These are phyloP conservation scores for Omphaloscelis lunosa DNA, from an alignment of 2,888 invertebrate genomes.

Conservation along the genomic window DNA sequence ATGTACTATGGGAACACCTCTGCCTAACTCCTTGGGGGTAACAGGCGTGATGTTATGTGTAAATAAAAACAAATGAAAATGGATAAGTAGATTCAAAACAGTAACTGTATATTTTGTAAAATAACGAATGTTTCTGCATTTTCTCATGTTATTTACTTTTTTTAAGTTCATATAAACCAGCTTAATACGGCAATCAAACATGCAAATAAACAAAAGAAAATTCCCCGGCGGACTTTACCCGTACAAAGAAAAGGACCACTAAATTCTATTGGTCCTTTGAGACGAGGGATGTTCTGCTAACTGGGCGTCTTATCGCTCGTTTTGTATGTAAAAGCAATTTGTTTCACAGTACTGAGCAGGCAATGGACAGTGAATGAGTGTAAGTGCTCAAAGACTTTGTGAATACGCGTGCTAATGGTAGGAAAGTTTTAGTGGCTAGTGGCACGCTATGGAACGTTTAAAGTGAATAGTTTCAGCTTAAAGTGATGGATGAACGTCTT, in stretches of 20 bases:
- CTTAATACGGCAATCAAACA: slow-evolving; percentile 13
- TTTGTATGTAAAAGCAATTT: slow-evolving; percentile 45
- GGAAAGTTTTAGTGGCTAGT: slow-evolving; percentile 25
- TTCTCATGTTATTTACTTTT: background rate
- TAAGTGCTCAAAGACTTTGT: slow-evolving; percentile 14
- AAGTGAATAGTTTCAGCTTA: slow-evolving; percentile 11
- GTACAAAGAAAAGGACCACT: slow-evolving; percentile 38
- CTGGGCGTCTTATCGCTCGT: slow-evolving; percentile 46
- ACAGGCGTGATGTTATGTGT: background rate
- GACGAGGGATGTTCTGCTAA: slow-evolving; percentile 45
- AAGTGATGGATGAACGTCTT: slow-evolving; percentile 16
- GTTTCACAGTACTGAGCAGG: slow-evolving; percentile 27
- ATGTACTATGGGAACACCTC: background rate
- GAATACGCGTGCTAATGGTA: slow-evolving; percentile 23
- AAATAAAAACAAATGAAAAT: background rate
- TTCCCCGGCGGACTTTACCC: slow-evolving; percentile 19
- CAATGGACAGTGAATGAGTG: slow-evolving; percentile 50
- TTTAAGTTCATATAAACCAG: background rate
- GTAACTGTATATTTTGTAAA: background rate
- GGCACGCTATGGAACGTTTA: slow-evolving; percentile 20
- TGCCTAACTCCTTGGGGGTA: background rate
- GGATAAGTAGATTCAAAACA: background rate
- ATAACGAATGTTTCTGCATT: background rate
- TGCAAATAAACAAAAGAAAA: slow-evolving; percentile 28
- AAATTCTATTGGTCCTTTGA: slow-evolving; percentile 46